phyloP scores from a whole-genome alignment of 2,113 vertebrate genomes.

The Xiphophorus maculatus region DNA sequence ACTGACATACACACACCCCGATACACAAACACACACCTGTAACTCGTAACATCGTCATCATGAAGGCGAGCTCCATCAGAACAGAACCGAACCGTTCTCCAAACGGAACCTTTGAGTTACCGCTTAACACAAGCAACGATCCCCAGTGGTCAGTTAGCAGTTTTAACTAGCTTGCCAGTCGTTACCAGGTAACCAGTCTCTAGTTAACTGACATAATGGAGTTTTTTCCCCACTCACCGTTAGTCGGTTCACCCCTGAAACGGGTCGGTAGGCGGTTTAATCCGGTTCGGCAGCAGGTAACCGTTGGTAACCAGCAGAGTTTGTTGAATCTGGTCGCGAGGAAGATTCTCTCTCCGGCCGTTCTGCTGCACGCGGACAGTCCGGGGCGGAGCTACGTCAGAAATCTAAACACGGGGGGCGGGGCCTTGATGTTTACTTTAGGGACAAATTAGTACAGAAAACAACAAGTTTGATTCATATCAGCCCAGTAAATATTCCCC shows the following conservation, averaged over 20 bases:
- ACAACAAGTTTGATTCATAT: too few relatives aligned
- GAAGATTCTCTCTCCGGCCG: background rate
- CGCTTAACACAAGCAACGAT: background rate
- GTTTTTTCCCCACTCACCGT: slow-evolving; percentile 24
- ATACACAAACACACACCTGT: slow-evolving; percentile 27
- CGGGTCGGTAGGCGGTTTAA: background rate
- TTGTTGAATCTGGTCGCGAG: background rate
- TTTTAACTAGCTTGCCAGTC: background rate
- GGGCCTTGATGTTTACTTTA: too few relatives aligned
- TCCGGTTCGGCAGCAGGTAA: background rate
- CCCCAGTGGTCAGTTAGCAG: background rate
- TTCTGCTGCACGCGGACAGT: slow-evolving; percentile 42
- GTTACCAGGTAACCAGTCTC: background rate
- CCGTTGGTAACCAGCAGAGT: background rate
- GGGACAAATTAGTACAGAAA: too few relatives aligned
- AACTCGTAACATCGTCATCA: slow-evolving; percentile 15
- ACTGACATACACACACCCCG: background rate
- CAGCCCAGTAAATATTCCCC: too few relatives aligned
- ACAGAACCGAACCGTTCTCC: background rate
- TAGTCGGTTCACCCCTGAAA: background rate
- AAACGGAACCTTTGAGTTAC: background rate
- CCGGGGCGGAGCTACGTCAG: slow-evolving; percentile 49
- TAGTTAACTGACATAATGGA: background rate
- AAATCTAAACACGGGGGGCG: slow-evolving; percentile 39
- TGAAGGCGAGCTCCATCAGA: background rate